Base-by-base conservation (phyloP, 64 coral and sea anemone genomes). In the Cladopsammia gracilis region DNA sequence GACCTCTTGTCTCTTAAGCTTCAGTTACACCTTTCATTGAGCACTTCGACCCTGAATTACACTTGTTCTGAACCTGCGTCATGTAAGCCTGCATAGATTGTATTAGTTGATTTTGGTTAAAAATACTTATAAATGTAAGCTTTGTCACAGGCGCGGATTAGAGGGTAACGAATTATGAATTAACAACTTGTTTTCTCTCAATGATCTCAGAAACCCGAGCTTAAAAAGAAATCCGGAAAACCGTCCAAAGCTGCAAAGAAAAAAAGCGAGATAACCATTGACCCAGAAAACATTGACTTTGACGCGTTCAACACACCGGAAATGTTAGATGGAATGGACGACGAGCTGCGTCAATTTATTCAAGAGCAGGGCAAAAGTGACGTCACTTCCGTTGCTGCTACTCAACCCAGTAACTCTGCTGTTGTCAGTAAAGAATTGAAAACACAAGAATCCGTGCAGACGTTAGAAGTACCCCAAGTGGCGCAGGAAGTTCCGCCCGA, bases 241-340 rank as follows among this genome's bases (percentile, higher is more conserved):
- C 16, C 25, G 0, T 51, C 54, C 16, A 97, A 90, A 87, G 83
- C 82, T 57, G 65, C 78, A 20, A 94, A 83, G 65, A 94, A 94
- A 58, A 91, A 94, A 62, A 62, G 25, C 7, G 81, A 97, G 20
- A 71, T 90, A 11, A 75, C 44, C 51, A 70, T 96, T 8, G 92
- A 97, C 26, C 95, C 95, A 15, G 75, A 97, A 43, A 94, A 94
- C 73, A 97, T 97, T n/a, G 92, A 97, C 47, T 94, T 97, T 94
- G 87, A 97, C 34, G 61, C 82, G 5, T 97, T 97, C 58, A 97
- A 90, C 95, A 90, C 95, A 13, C 92, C 95, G 12, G 95, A 97
- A 54, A 94, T 97, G 95, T 58, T 97, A 48, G 74, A 90, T 19
- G 87, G 93, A 76, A 97, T 97, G 95, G 95, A 97, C 49, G 92